A percentile compares a stretch with the other conserved stretches of the same genome.
phyloP scores from a whole-genome alignment of 2,797 vertebrate species.

The Scleropages formosus region DNA sequence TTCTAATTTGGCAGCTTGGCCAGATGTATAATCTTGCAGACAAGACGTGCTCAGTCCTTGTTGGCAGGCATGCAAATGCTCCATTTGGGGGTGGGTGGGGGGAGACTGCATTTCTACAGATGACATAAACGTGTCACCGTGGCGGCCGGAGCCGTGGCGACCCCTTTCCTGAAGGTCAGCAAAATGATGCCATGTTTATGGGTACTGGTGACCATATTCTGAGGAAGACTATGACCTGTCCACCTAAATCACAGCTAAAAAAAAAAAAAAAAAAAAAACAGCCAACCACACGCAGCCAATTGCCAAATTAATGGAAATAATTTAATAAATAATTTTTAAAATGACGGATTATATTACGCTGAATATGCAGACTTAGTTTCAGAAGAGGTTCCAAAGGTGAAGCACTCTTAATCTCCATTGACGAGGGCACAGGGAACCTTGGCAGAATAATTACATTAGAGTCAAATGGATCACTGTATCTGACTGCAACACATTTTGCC shows the following conservation, averaged over 20 bases:
- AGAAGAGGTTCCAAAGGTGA: conserved; percentile 76
- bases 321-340: conserved; percentile 14
- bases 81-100: conserved; percentile 33
- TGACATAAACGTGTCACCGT: conserved; percentile 62
- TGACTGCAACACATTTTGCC: conserved; percentile 82
- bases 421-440: conserved; percentile 69
- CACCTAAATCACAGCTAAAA: conserved; percentile 47
- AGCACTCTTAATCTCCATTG: conserved; percentile 74
- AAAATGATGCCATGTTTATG: conserved; percentile 53
- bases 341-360: conserved; percentile 14
- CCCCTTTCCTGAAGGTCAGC: conserved; percentile 57
- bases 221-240: conserved; percentile 59
- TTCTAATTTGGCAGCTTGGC: conserved; percentile 63
- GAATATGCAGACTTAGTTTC: conserved; percentile 49
- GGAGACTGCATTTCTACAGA: conserved; percentile 47
- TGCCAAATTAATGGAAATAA: conserved; percentile 47
- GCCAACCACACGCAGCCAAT: conserved; percentile 69
- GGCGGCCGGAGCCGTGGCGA: conserved; percentile 52
- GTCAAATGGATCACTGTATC: conserved; percentile 78
- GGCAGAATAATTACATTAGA: conserved; percentile 78
- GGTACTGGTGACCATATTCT: conserved; percentile 46
- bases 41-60: conserved; percentile 45
- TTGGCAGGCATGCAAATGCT: conserved; percentile 52
- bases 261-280: no score
- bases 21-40: conserved; percentile 69